These are phyloP conservation scores for Acanthosoma haemorrhoidale DNA, from an alignment of 2,888 invertebrate genomes.

Conservation along the genomic window DNA sequence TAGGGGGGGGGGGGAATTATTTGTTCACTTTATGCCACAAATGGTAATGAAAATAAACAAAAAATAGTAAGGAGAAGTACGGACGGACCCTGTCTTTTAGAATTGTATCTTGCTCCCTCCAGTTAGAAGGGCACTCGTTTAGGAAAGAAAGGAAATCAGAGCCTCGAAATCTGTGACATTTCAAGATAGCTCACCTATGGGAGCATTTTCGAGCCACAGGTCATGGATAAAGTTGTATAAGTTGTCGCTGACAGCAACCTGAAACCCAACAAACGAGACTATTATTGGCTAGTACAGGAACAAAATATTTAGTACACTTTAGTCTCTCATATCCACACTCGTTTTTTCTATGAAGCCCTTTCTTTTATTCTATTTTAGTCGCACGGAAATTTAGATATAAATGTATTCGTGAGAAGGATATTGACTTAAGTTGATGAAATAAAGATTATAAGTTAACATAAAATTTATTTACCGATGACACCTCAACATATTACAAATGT, in stretches of 20 bases:
- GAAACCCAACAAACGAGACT: constrained; percentile 41
- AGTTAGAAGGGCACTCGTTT: neutral
- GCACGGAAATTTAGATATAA: no score
- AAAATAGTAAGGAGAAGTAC: neutral
- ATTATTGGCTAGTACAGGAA: neutral
- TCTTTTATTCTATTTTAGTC: no score
- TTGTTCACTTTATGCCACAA: neutral
- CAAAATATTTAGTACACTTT: no score
- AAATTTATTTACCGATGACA: no score
- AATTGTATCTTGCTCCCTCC: constrained; percentile 2
- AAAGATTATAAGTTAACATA: no score
- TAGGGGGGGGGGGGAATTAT: no score
- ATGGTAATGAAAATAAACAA: neutral
- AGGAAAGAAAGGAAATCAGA: neutral
- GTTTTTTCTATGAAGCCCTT: no score
- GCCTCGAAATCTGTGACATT: neutral
- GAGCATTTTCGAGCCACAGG: constrained; percentile 93
- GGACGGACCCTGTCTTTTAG: constrained; percentile 19
- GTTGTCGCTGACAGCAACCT: constrained; percentile 87
- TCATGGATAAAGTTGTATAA: constrained; percentile 92
- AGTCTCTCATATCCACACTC: no score
- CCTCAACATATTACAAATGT: no score
- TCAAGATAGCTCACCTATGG: constrained; percentile 93
- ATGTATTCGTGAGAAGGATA: no score
- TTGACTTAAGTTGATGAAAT: no score